These are phyloP conservation scores for western clawed frog (Xenopus tropicalis) DNA, from an alignment of 2,113 vertebrate genomes.

Conservation along the genomic window DNA sequence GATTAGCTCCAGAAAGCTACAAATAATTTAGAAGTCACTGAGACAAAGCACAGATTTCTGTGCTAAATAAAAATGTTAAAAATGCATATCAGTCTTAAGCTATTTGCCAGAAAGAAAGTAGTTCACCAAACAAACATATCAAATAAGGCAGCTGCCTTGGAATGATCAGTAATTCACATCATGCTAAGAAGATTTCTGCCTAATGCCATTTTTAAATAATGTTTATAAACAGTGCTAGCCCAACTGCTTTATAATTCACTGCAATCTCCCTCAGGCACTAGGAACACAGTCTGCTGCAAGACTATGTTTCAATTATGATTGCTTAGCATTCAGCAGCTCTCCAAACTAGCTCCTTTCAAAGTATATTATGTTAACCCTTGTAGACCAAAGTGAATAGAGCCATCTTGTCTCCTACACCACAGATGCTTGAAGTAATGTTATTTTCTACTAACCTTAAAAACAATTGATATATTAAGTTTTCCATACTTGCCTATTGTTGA, in stretches of 20 bases:
- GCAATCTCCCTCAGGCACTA: constrained; percentile 29
- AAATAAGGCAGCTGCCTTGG: constrained; percentile 23
- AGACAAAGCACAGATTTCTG: too few relatives aligned
- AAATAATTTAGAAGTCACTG: too few relatives aligned
- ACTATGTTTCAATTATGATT: constrained; percentile 32
- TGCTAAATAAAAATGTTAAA: neutral
- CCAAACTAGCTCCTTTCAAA: constrained; percentile 1
- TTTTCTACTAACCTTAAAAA: too few relatives aligned
- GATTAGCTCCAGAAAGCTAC: too few relatives aligned
- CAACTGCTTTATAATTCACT: constrained; percentile 37
- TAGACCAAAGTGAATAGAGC: neutral
- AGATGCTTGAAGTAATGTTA: too few relatives aligned
- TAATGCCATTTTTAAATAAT: constrained; percentile 43
- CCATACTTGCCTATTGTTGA: too few relatives aligned
- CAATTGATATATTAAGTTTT: too few relatives aligned
- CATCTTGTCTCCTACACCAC: too few relatives aligned
- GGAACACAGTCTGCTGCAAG: constrained; percentile 9
- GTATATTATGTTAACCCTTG: neutral
- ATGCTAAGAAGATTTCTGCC: constrained; percentile 24
- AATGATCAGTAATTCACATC: constrained; percentile 25
- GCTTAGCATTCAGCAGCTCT: constrained; percentile 16
- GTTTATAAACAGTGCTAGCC: constrained; percentile 34
- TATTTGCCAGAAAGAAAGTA: constrained; percentile 48
- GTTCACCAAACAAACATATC: constrained; percentile 29
- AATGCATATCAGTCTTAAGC: constrained; percentile 14